Evolutionary conservation across 1,140 invertebrate species (phyloP).

Genomic region (Helicoverpa zea): DNA sequence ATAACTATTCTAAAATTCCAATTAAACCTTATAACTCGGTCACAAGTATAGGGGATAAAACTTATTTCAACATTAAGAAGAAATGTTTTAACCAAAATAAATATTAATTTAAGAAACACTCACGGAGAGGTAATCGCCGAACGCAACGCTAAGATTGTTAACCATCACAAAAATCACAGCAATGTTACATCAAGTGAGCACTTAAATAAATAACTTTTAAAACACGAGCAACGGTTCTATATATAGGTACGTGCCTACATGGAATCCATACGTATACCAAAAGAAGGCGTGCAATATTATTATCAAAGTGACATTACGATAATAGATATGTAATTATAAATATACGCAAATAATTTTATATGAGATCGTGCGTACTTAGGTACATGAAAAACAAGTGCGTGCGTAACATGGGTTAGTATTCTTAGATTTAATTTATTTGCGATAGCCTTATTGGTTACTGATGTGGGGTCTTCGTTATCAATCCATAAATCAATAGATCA

Average conservation of each 20-base stretch:
- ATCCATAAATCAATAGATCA: not conserved
- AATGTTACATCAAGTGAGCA: slow-evolving; percentile 6
- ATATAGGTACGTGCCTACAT: not conserved
- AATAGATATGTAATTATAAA: slow-evolving; percentile 25
- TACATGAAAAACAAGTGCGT: slow-evolving; percentile 25
- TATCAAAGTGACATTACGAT: slow-evolving; percentile 34
- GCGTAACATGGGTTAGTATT: slow-evolving; percentile 4
- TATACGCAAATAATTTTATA: not conserved
- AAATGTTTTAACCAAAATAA: not conserved
- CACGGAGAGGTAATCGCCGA: slow-evolving; percentile 38
- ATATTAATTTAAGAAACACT: not conserved
- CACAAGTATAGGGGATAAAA: not conserved
- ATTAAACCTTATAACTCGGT: too few relatives aligned
- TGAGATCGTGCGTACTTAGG: not conserved
- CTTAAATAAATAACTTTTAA: slow-evolving; percentile 21
- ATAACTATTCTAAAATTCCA: too few relatives aligned
- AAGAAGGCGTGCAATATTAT: slow-evolving; percentile 29
- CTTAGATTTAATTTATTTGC: slow-evolving; percentile 3
- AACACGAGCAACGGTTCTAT: not conserved
- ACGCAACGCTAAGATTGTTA: slow-evolving; percentile 16
- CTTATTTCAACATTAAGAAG: not conserved
- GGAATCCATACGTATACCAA: not conserved
- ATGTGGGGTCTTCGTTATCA: slow-evolving; percentile 19
- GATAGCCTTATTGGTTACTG: slow-evolving; percentile 9
- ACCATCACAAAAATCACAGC: slow-evolving; percentile 34